Base-by-base conservation (phyloP, 2,888 invertebrate genomes). In the Chrysolina haemoptera region DNA sequence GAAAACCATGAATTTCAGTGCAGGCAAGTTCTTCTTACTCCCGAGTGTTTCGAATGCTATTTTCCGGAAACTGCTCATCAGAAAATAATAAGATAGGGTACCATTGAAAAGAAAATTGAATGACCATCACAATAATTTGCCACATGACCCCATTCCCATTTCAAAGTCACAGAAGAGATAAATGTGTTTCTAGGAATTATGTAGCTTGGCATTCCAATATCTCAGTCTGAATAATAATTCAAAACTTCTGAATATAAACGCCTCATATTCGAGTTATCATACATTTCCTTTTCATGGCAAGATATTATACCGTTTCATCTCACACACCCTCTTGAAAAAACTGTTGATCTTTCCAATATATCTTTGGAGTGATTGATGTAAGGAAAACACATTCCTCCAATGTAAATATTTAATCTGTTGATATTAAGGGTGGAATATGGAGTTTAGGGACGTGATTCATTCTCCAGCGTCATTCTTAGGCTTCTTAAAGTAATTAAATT, bases 401-500 rank as follows among this genome's bases (percentile, higher is more conserved):
- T 50, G 76, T 68, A 77, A 77, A 77, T 77, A 75, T 77, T 77
- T 75, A 68, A 74, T 63, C 70, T 77, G 70, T 40, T 75, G 70
- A 75, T 72, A 75, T 75, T 66, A 41, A 68, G 68, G 72, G 68
- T 55, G 62, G 68, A 75, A 73, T 76, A 73, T 68, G 68, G 68
- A 63, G 69, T 68, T 68, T 55, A 67, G 59, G 50, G 40, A 72
- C 74, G 72, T 73, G 74, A 76, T 73, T 74, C 70, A 65, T 70
- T 73, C 63, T 68, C 41, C 10, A 12, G 18, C 71, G 68, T 59
- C 53, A 69, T 70, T 67, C 70, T 70, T 74, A 70, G 48, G 12
- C 43, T 46, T 53, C 46, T 65, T 48, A 20, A 10, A 22, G 65
- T 65, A 22, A 65, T 65, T 65, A 65, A 46, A 65, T 46, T 65